phyloP scores from a whole-genome alignment of 2,888 invertebrate species.

The Ichneumoninae sp. region DNA sequence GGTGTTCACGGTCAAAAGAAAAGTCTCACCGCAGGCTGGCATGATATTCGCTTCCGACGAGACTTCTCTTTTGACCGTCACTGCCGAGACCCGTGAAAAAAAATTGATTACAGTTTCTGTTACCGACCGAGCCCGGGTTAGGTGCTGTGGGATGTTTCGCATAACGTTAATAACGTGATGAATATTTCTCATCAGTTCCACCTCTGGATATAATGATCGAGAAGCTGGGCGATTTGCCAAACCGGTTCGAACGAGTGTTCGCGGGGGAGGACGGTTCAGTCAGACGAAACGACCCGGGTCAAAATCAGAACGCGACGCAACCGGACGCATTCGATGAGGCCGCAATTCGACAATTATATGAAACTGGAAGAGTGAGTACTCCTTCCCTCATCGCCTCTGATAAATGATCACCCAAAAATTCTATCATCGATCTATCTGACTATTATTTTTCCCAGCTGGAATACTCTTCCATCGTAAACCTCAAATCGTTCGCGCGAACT shows the following conservation, averaged over 20 bases:
- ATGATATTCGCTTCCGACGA: too few species aligned
- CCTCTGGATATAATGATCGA: neutral
- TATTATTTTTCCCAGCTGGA: conserved; percentile 9
- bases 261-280: neutral
- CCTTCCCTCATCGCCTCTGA: neutral
- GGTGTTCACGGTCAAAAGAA: too few species aligned
- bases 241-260: conserved; percentile 40
- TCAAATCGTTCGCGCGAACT: conserved; percentile 56
- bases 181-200: neutral
- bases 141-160: too few species aligned
- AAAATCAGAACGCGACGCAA: too few species aligned
- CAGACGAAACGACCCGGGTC: conserved; percentile 5
- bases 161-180: neutral
- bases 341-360: conserved; percentile 31
- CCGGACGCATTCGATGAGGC: neutral
- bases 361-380: conserved; percentile 33
- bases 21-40: too few species aligned
- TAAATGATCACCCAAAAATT: neutral
- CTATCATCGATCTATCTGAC: neutral
- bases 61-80: too few species aligned
- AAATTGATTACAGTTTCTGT: too few species aligned
- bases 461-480: conserved; percentile 13
- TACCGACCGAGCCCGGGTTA: too few species aligned
- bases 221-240: neutral
- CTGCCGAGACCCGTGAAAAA: too few species aligned